Evolutionary conservation across 2,888 invertebrate species (phyloP), one percentile per base, ranked within the genome.

Genomic region (Branchipolynoe longqiensis): DNA sequence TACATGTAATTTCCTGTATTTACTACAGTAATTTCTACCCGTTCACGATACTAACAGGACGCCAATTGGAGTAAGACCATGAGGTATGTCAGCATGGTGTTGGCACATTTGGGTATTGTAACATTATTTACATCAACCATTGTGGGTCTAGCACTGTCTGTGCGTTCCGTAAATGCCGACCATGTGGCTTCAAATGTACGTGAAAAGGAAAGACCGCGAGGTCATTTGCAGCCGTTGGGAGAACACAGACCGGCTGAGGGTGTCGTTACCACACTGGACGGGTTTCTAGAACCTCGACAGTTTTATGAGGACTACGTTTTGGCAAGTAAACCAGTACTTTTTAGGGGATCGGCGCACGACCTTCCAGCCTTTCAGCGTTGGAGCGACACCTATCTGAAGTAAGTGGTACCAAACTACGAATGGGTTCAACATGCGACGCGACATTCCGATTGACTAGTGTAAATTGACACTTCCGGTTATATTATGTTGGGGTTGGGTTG

Each of bases 351-450:
- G 4, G 89, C 89, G 6, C 89, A 86, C 6, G 84, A 88, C 22
- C 89, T 90, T 73, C 90, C 91, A 40, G 91, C 91, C 25, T 90
- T 89, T 82, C 73, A 85, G 0, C 85, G 89, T 36, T 93, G 93
- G 93, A 91, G 89, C 25, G 92, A 92, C 87, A 87, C 89, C 22
- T 92, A 91, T 87, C 81, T 92, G 4, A 88, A 88, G 91, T 91
- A 87, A 86, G 88, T 81, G n/a, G 36, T 22, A 74, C 18, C 62
- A 62, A 12, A n/a, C n/a, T n/a, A n/a, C n/a, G n/a, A n/a, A n/a
- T n/a, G n/a, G n/a, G n/a, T n/a, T n/a, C n/a, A n/a, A n/a, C n/a
- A n/a, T n/a, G n/a, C n/a, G n/a, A n/a, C n/a, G n/a, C n/a, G n/a
- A n/a, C n/a, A n/a, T n/a, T n/a, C n/a, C n/a, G n/a, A n/a, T n/a